Percentiles rank a stretch among this genome's conserved stretches.
These are phyloP conservation scores for Zaprionus davidi DNA, from an alignment of 1,140 invertebrate genomes.

Conservation along the genomic window DNA sequence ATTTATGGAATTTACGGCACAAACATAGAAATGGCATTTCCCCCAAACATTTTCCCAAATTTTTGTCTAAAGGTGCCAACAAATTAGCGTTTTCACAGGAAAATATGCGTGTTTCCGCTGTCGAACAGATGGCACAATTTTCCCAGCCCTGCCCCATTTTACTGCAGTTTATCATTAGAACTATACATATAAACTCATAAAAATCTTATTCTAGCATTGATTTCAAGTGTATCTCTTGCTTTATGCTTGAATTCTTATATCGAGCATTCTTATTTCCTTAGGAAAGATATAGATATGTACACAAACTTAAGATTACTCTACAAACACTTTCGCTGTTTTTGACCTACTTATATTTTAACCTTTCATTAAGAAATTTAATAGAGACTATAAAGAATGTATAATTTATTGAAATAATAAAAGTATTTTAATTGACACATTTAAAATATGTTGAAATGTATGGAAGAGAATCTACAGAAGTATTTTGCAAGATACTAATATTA, in stretches of 20 bases:
- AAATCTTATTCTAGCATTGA: conserved; percentile 42
- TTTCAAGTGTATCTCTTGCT: conserved; percentile 70
- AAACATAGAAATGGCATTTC: conserved; percentile 33
- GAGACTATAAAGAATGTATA: background rate
- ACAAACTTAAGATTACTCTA: conserved; percentile 26
- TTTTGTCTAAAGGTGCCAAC: conserved; percentile 36
- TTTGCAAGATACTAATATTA: no score
- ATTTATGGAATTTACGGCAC: conserved; percentile 47
- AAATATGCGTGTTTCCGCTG: conserved; percentile 34
- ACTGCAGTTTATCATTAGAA: conserved; percentile 40
- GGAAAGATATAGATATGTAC: conserved; percentile 7
- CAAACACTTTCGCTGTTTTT: conserved; percentile 5
- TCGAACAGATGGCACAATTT: conserved; percentile 35
- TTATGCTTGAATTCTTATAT: background rate
- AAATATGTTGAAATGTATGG: background rate
- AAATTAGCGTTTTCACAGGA: conserved; percentile 40
- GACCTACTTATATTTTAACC: conserved; percentile 29
- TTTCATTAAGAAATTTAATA: background rate
- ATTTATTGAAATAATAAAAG: background rate
- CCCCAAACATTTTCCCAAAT: conserved; percentile 43
- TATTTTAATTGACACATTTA: background rate
- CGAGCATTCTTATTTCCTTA: background rate
- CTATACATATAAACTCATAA: background rate
- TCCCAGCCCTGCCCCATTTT: conserved; percentile 16
- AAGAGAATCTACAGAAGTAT: no score